Conservation (phyloP, 64 coral and sea anemone genomes). For the Montipora efflorescens region DNA sequence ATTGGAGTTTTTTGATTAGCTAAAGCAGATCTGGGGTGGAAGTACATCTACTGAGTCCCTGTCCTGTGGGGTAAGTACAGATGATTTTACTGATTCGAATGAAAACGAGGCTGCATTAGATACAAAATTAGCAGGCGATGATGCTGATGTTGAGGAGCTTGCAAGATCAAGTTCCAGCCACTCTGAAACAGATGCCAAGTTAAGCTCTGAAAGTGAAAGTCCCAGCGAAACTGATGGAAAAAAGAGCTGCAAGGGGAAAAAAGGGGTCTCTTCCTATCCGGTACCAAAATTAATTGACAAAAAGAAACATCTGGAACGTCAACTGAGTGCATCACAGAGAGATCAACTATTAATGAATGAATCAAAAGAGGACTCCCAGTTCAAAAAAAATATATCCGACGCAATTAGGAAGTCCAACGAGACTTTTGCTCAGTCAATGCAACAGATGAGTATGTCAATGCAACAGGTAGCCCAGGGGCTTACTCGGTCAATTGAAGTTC, state of each 20-base stretch:
- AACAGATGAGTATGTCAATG: constrained; percentile 50
- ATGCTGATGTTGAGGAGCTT: neutral
- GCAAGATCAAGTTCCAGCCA: constrained; percentile 3
- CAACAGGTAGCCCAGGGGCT: neutral
- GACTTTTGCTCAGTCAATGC: constrained; percentile 61
- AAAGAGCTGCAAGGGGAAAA: neutral
- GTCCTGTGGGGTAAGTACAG: constrained; percentile 6
- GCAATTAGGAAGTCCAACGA: constrained; percentile 55
- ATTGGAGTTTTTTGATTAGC: too few species aligned
- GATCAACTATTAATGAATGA: constrained; percentile 59
- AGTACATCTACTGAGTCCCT: too few species aligned
- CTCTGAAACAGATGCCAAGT: neutral
- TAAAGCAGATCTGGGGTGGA: too few species aligned
- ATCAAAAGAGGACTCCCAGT: constrained; percentile 45
- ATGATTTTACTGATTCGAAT: constrained; percentile 17
- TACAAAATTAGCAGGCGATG: neutral
- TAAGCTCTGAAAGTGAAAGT: constrained; percentile 58
- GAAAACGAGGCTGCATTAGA: neutral
- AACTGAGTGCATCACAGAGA: constrained; percentile 57
- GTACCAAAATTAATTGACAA: constrained; percentile 54
- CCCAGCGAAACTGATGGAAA: constrained; percentile 23
- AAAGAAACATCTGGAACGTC: constrained; percentile 61
- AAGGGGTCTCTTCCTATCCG: constrained; percentile 28
- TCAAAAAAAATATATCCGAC: constrained; percentile 38
- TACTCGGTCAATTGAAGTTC: constrained; percentile 37